Base-by-base conservation (phyloP, 2,113 vertebrate genomes). In the Zosterops japonicus region DNA sequence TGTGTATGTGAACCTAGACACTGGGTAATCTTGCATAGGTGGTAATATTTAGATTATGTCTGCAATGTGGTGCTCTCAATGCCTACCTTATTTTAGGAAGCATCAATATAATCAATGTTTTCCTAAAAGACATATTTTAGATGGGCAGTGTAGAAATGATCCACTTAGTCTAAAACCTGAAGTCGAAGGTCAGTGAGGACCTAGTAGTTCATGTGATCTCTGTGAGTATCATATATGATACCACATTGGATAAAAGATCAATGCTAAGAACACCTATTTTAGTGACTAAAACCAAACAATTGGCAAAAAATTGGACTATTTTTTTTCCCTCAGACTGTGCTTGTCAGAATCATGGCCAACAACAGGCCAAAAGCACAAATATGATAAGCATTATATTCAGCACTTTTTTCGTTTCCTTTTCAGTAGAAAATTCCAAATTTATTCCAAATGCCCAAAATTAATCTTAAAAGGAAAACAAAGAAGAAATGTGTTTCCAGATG, bases 21-120 rank as follows among this genome's bases (percentile, higher is more conserved):
- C 0, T 0, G 14, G 9, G 3, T 15, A 11, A 56, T 3, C 12
- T 16, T 59, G 5, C 18, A 35, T 8, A 8, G 1, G 6, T 57
- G 11, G 12, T 9, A 67, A 80, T 7, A 12, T 50, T 46, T 22
- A 63, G n/a, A 6, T 9, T 55, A 23, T 2, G 1, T 18, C 31
- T 52, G 15, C 33, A 69, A 8, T 13, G 27, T 1, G 1, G 19
- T 70, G 6, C 3, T 67, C 8, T 42, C 76, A 72, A 27, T 42
- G 5, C 4, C 6, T 41, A 4, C 2, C 2, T 9, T 28, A 24
- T 72, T 31, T 5, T 5, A 5, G 11, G 29, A 46, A 61, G 2
- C 21, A 35, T 28, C 22, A 24, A 15, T 44, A 55, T 7, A 84
- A 47, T 14, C 10, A 75, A 2, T 24, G 31, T 42, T 89, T 89